These are phyloP conservation scores for Neosilurus hyrtlii DNA, from an alignment of 2,797 vertebrate genomes.

Conservation along the genomic window DNA sequence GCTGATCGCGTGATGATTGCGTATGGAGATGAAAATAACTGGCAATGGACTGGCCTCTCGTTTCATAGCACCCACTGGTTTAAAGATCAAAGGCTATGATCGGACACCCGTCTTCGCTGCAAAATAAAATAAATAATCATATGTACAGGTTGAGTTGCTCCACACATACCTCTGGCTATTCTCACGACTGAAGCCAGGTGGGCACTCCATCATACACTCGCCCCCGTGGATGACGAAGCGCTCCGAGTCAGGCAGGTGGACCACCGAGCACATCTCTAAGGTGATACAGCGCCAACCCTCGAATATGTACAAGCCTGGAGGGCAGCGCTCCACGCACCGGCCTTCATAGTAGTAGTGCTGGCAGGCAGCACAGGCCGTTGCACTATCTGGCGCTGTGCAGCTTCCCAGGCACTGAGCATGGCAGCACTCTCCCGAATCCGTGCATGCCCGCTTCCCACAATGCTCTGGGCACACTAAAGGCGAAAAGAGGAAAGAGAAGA, in stretches of 20 bases:
- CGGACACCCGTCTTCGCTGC: background rate
- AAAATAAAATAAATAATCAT: background rate
- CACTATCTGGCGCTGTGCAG: constrained; percentile 79
- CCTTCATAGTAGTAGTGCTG: constrained; percentile 87
- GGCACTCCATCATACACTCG: constrained; percentile 91
- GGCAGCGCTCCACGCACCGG: constrained; percentile 86
- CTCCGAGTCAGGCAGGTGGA: constrained; percentile 76
- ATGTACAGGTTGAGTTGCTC: too few relatives aligned
- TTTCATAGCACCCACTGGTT: background rate
- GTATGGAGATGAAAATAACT: constrained; percentile 33
- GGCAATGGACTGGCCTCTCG: background rate
- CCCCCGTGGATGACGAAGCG: constrained; percentile 88
- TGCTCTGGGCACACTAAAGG: constrained; percentile 83
- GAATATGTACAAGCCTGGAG: constrained; percentile 85
- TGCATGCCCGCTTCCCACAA: constrained; percentile 83
- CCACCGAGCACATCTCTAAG: constrained; percentile 81
- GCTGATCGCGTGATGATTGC: constrained; percentile 2
- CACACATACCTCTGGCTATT: constrained; percentile 80
- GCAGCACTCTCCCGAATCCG: constrained; percentile 85
- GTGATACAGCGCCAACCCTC: constrained; percentile 96
- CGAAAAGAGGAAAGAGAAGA: constrained; percentile 17
- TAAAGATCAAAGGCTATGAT: constrained; percentile 19
- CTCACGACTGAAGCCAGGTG: constrained; percentile 86
- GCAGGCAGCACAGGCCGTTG: constrained; percentile 86
- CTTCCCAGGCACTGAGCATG: constrained; percentile 94